phyloP scores from a whole-genome alignment of 2,888 invertebrate species.

The Ramazzottius varieornatus region DNA sequence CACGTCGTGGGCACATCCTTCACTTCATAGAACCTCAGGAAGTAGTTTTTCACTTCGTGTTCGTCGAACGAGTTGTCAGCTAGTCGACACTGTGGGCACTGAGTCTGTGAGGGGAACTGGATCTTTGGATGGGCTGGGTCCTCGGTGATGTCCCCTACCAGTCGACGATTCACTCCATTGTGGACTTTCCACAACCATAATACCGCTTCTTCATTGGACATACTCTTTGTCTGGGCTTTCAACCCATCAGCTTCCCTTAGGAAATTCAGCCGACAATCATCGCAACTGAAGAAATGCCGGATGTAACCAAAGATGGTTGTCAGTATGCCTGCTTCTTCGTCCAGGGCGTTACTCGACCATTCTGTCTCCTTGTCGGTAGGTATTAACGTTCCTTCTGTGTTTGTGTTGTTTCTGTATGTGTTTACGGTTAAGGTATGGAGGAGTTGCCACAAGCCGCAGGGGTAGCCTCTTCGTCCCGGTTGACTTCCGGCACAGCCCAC shows the following conservation, averaged over 20 bases:
- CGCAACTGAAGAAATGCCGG: slow-evolving; percentile 71
- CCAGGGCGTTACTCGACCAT: background rate
- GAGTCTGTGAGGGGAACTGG: slow-evolving; percentile 45
- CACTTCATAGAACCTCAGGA: too few species aligned
- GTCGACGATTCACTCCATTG: slow-evolving; percentile 43
- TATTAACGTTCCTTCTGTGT: slow-evolving; percentile 10
- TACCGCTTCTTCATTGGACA: slow-evolving; percentile 41
- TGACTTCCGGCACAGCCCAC: slow-evolving; percentile 55
- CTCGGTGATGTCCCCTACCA: slow-evolving; percentile 59
- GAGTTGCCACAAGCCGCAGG: slow-evolving; percentile 77
- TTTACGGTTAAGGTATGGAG: slow-evolving; percentile 73
- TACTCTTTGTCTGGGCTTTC: slow-evolving; percentile 33
- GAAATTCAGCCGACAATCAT: slow-evolving; percentile 67
- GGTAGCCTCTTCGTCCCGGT: slow-evolving; percentile 49
- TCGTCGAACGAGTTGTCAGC: background rate
- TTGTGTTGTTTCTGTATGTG: slow-evolving; percentile 23
- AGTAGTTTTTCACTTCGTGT: background rate
- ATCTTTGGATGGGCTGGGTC: slow-evolving; percentile 67
- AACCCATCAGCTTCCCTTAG: slow-evolving; percentile 47
- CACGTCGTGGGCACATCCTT: background rate
- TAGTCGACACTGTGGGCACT: slow-evolving; percentile 31
- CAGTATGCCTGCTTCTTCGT: slow-evolving; percentile 30
- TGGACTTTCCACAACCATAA: slow-evolving; percentile 68
- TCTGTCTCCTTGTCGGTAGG: slow-evolving; percentile 4
- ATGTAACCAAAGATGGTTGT: slow-evolving; percentile 61